These are phyloP conservation scores for Dinothrombium tinctorium DNA, from an alignment of 1,140 invertebrate genomes.

Conservation along the genomic window DNA sequence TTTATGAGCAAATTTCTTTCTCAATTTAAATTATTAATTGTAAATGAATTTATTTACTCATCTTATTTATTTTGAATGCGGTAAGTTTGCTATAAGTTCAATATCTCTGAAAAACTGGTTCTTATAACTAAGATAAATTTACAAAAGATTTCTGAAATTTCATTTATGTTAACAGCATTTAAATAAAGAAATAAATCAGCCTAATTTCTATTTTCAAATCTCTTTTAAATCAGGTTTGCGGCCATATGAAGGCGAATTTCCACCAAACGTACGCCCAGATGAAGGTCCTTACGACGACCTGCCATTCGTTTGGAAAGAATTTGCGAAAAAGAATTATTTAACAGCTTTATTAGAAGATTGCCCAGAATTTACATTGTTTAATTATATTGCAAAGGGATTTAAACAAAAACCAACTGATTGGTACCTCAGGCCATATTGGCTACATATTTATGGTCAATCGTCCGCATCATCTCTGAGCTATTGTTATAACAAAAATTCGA, in stretches of 20 bases:
- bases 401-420: slow-evolving; percentile 48
- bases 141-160: too few relatives aligned
- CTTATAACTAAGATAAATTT: too few relatives aligned
- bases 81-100: too few relatives aligned
- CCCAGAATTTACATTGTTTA: slow-evolving; percentile 46
- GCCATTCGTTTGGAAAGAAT: slow-evolving; percentile 19
- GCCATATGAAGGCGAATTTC: not conserved
- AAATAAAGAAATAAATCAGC: too few relatives aligned
- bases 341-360: slow-evolving; percentile 57
- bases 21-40: too few relatives aligned
- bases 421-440: slow-evolving; percentile 42
- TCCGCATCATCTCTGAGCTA: not conserved
- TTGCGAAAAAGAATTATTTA: slow-evolving; percentile 37
- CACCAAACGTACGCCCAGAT: not conserved
- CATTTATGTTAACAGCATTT: too few relatives aligned
- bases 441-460: slow-evolving; percentile 9
- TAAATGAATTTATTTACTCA: too few relatives aligned
- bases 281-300: slow-evolving; percentile 6
- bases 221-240: not conserved
- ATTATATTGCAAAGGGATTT: slow-evolving; percentile 41
- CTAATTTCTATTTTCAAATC: too few relatives aligned
- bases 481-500: slow-evolving; percentile 11
- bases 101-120: too few relatives aligned
- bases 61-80: too few relatives aligned
- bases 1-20: too few relatives aligned